Base-by-base conservation (phyloP, 2,888 invertebrate species). In the Leptarthrus brevirostris region DNA sequence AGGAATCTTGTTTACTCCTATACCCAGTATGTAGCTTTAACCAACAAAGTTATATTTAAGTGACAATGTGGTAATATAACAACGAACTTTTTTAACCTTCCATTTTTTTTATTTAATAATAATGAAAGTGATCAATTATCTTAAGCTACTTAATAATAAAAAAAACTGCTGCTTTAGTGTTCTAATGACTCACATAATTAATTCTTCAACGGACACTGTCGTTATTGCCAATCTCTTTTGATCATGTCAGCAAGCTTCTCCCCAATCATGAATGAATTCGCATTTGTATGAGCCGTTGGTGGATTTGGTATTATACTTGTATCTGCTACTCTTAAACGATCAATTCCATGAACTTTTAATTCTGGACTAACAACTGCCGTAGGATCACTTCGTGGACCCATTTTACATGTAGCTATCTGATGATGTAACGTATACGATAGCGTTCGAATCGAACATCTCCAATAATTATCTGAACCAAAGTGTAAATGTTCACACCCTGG, bases 181-280 rank as follows among this genome's bases (percentile, higher is more conserved):
- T n/a, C n/a, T n/a, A n/a, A n/a, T n/a, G n/a, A n/a, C n/a, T n/a
- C n/a, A n/a, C n/a, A n/a, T n/a, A n/a, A n/a, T n/a, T n/a, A n/a
- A n/a, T n/a, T n/a, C n/a, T n/a, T n/a, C n/a, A n/a, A n/a, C n/a
- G n/a, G n/a, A n/a, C n/a, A n/a, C n/a, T 47, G n/a, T 16, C 16
- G n/a, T 47, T 8, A 14, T 14, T 2, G n/a, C 89, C 87, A 90
- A 40, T 86, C 83, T 20, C 79, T 79, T 82, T 87, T 89, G 54
- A 91, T 87, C 81, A 91, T 83, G 80, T 91, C 90, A 0, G 90
- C 87, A 1, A 88, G 89, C 79, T 90, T 91, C 81, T 92, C 91
- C 0, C 89, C 91, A 54, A 91, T 88, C 88, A 91, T 89, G 77
- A 89, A 87, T 0, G 89, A 87, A 0, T 90, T 88, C 0, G 90